Base-by-base conservation (phyloP, 2,113 vertebrate genomes). In the Martes martes region DNA sequence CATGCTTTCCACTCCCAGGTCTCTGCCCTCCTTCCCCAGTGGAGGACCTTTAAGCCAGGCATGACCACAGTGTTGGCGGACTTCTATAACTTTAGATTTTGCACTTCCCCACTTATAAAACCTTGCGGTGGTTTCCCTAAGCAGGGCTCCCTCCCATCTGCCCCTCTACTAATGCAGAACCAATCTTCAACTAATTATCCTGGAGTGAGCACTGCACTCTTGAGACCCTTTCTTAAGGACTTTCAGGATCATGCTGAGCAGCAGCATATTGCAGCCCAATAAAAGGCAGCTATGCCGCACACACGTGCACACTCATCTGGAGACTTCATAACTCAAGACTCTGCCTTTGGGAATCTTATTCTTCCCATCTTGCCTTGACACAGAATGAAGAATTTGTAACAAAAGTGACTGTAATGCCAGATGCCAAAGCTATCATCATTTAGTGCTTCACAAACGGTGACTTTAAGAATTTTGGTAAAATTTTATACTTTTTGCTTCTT, bases 271-370 rank as follows among this genome's bases (percentile, higher is more conserved):
- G 99, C 99, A 61, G 99, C 99, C 63, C 99, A 99, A 73, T 99
- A 99, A 98, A 99, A 99, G 98, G 99, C 99, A 93, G 99, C 99
- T 26, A 95, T 99, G 96, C 99, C 99, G 99, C 99, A 99, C 0
- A 99, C 99, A 14, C 99, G 99, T 1, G 99, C 99, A 91, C 99
- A 99, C 97, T 99, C 99, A 9, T 99, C 99, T 23, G 99, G 99
- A 97, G 99, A 99, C 98, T 99, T 99, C 99, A 99, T 99, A 98
- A 99, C 99, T 47, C 99, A 99, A 98, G 99, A 99, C 98, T 99
- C 99, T 33, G 99, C 99, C 0, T 99, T 99, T 98, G 99, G 99
- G 98, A 99, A 99, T 98, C 99, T 99, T 96, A 99, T 99, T 99
- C 99, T 99, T 96, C 99, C 99, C 24, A 99, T 99, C 71, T 74